Evolutionary conservation across 1,140 invertebrate species (phyloP), one percentile per base, ranked within the genome.

Genomic region (Bombus superbus): DNA sequence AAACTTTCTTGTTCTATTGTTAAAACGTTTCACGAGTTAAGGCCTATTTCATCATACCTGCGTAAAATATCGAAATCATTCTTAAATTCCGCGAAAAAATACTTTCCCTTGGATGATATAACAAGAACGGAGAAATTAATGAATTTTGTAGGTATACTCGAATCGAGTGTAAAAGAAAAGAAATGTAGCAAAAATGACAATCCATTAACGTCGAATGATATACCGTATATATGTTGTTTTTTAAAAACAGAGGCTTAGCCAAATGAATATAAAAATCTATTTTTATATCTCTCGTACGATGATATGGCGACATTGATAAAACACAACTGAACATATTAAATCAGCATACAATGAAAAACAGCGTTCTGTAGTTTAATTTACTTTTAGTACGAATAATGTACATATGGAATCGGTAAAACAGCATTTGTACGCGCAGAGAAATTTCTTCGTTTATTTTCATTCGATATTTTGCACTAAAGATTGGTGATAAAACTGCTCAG

Each of bases 211-310:
- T 28, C 71, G 38, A 73, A 59, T 53, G 71, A 74, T 74, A 57
- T 35, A 32, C 47, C 47, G 47, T 22, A 53, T 47, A 62, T 38
- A 44, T 28, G 71, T 81, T 81, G 84, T 85, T 85, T 81, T 66
- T 66, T 81, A 73, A 85, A 66, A 53, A 40, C 25, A 44, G 59
- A 42, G 35, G 44, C 71, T 81, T 81, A 74, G 62, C 59, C 9
- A 64, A 85, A 73, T 71, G 53, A 73, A 64, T 68, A 72, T 59
- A 85, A 73, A 69, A 66, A 81, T 81, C 84, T 85, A 85, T 85
- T 85, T 85, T 81, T 85, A 77, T 86, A 86, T 76, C 38, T 69
- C 71, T 59, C 59, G 13, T 68, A 59, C n/a, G 32, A 22, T 68
- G 44, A 75, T 69, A 85, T 71, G 42, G 8, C 18, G 83, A 32